Evolutionary conservation across 2,888 invertebrate species (phyloP).

Genomic region (Aleiodes alternator): DNA sequence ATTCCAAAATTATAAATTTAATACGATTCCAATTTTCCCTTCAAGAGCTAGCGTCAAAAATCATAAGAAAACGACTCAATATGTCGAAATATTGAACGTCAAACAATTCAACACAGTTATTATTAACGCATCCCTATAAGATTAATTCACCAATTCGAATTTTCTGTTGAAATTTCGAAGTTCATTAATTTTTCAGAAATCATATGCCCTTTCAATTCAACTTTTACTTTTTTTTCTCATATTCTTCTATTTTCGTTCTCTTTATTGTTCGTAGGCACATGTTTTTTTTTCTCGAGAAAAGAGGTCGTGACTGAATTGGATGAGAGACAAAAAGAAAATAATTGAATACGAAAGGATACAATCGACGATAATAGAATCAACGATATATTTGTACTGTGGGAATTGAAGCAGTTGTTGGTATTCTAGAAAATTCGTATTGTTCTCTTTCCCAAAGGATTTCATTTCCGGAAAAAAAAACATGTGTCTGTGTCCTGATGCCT

Average conservation of each 20-base stretch:
- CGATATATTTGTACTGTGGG: conserved; percentile 27
- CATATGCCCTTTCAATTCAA: conserved; percentile 2
- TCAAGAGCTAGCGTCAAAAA: too few species aligned
- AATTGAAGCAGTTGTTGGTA: conserved; percentile 17
- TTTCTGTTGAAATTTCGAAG: too few species aligned
- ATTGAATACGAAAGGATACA: conserved; percentile 20
- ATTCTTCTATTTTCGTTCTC: not conserved
- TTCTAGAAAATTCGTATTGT: conserved; percentile 1
- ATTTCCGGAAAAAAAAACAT: not conserved
- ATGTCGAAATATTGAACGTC: too few species aligned
- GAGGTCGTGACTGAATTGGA: conserved; percentile 12
- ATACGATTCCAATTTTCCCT: too few species aligned
- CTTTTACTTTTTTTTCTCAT: not conserved
- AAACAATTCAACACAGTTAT: too few species aligned
- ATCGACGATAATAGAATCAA: conserved; percentile 28
- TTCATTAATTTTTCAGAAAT: not conserved
- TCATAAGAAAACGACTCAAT: too few species aligned
- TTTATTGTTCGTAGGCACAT: not conserved
- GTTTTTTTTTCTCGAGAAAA: conserved; percentile 6
- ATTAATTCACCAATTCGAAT: too few species aligned
- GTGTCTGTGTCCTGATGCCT: not conserved
- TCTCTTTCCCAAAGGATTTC: not conserved
- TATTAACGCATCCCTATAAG: too few species aligned
- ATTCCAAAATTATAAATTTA: too few species aligned
- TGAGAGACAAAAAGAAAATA: conserved; percentile 17